Evolutionary conservation across 1,140 invertebrate genomes (phyloP).

Genomic region (Sitobion miscanthi): DNA sequence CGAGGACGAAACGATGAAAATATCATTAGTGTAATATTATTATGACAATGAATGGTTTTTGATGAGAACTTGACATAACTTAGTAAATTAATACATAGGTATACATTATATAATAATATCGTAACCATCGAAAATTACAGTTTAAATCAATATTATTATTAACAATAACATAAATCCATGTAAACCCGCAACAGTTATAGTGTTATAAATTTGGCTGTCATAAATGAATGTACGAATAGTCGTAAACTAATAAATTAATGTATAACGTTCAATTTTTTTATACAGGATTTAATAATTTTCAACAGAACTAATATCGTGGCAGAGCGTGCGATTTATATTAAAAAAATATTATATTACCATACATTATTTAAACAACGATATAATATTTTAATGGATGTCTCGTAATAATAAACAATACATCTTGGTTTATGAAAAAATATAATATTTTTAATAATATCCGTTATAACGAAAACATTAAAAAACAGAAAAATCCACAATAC

Average conservation of each 20-base stretch:
- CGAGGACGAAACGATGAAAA: background rate
- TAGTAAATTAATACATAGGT: too few species aligned
- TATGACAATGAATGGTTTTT: background rate
- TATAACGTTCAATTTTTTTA: slow-evolving; percentile 9
- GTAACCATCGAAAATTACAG: background rate
- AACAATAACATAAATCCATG: background rate
- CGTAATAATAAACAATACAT: background rate
- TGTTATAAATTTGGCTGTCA: background rate
- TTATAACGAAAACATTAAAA: background rate
- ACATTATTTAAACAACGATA: background rate
- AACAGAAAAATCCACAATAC: background rate
- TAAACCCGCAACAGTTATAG: background rate
- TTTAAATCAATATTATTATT: background rate
- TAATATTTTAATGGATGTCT: background rate
- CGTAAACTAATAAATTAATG: background rate
- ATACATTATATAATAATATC: background rate
- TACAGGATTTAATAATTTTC: background rate
- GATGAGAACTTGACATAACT: too few species aligned
- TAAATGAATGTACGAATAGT: background rate
- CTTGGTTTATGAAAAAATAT: background rate
- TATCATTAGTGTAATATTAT: background rate
- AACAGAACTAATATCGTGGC: background rate
- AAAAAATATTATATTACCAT: background rate
- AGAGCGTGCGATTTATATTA: background rate
- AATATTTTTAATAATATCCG: background rate